Conservation (phyloP, 2,113 vertebrate species). For the Morone chrysops region DNA sequence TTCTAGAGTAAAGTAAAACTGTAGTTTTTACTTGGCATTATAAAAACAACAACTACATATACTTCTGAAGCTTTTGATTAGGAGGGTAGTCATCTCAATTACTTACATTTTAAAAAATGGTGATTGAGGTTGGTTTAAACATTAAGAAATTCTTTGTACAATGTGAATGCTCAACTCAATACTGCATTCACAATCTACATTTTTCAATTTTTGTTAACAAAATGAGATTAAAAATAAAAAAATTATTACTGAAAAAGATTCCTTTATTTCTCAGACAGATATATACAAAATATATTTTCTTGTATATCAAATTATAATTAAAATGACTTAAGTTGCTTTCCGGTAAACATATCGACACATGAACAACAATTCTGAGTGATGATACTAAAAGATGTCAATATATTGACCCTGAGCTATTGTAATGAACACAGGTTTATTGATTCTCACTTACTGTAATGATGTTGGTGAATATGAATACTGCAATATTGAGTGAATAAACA, state of each 20-base stretch:
- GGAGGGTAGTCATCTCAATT: neutral
- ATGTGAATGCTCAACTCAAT: too few relatives aligned
- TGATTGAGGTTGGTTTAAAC: neutral
- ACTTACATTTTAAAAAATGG: neutral
- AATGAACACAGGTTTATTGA: neutral
- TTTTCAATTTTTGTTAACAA: too few relatives aligned
- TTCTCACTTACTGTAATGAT: neutral
- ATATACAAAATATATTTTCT: too few relatives aligned
- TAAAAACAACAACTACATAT: neutral
- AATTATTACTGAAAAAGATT: too few relatives aligned
- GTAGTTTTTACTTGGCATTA: neutral
- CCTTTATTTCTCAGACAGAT: too few relatives aligned
- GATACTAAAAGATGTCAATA: neutral
- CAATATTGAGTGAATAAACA: constrained; percentile 8
- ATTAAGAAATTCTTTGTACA: too few relatives aligned
- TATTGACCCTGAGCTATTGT: constrained; percentile 2
- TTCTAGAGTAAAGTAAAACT: neutral
- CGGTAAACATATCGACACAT: neutral
- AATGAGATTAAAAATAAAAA: too few relatives aligned
- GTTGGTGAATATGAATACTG: neutral
- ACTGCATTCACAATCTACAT: too few relatives aligned
- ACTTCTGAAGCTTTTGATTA: neutral
- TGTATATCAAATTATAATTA: neutral
- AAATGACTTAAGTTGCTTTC: neutral
- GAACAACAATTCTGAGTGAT: neutral